Percentiles rank a stretch among this genome's conserved stretches.
Conservation (phyloP, 2,888 invertebrate species). For the Nipponacmea schrenckii region DNA sequence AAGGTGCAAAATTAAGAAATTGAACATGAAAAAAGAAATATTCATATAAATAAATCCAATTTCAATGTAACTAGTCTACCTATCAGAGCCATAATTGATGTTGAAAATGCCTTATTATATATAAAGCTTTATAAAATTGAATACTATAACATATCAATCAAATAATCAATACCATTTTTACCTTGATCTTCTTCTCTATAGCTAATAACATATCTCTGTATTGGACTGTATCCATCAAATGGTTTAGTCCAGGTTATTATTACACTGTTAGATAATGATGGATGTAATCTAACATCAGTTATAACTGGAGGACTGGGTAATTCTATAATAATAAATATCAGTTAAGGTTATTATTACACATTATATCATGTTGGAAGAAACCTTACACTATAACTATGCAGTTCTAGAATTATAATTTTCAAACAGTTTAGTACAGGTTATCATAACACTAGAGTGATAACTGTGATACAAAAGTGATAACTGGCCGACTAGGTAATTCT, state of each 20-base stretch:
- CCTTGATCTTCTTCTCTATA: conserved; percentile 61
- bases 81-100: not conserved
- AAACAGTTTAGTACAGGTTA: conserved; percentile 95
- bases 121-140: no score
- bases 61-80: not conserved
- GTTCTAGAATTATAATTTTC: conserved; percentile 89
- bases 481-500: conserved; percentile 94
- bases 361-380: no score
- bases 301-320: conserved; percentile 93
- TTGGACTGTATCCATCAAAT: conserved; percentile 96
- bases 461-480: conserved; percentile 84
- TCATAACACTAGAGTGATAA: conserved; percentile 86
- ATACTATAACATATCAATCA: no score
- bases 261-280: conserved; percentile 83
- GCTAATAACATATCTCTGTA: conserved; percentile 91
- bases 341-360: not conserved
- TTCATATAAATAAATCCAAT: not conserved
- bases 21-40: not conserved
- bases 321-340: conserved; percentile 71
- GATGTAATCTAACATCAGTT: conserved; percentile 83
- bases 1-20: conserved; percentile 16
- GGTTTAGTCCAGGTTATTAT: conserved; percentile 95
- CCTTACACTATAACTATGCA: no score
- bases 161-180: conserved; percentile 15
- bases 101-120: no score